Conservation (phyloP, 2,113 vertebrate species). For the Synodontis membranacea region DNA sequence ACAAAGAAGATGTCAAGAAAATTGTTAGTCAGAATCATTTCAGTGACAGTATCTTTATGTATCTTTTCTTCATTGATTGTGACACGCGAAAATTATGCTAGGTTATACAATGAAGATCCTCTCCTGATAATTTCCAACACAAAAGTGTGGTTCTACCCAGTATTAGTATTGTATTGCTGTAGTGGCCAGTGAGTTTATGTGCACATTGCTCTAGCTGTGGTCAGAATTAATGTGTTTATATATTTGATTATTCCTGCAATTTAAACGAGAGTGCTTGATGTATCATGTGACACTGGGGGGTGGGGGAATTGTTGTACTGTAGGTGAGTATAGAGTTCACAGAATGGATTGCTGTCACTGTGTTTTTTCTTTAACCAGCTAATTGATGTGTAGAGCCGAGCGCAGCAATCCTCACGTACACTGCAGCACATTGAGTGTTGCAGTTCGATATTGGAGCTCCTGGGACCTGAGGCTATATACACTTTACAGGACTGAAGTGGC, state of each 20-base stretch:
- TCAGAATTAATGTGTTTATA: not conserved
- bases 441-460: not conserved
- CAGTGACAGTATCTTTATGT: no score
- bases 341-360: constrained; percentile 15
- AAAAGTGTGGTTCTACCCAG: not conserved
- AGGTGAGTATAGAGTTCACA: not conserved
- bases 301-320: not conserved
- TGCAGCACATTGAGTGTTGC: not conserved
- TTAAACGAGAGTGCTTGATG: not conserved
- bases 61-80: not conserved
- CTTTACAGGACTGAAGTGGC: not conserved
- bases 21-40: no score
- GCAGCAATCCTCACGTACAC: not conserved
- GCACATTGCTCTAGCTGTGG: not conserved
- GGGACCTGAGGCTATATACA: not conserved
- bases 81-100: not conserved
- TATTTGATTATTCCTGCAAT: constrained; percentile 10
- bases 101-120: not conserved
- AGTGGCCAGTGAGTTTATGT: not conserved
- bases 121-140: not conserved
- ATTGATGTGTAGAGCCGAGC: not conserved
- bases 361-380: not conserved
- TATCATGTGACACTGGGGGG: constrained; percentile 4
- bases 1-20: no score
- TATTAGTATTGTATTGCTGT: not conserved